Conservation (phyloP, 2,797 vertebrate genomes). For the Cynodonichthys magdalenae region DNA sequence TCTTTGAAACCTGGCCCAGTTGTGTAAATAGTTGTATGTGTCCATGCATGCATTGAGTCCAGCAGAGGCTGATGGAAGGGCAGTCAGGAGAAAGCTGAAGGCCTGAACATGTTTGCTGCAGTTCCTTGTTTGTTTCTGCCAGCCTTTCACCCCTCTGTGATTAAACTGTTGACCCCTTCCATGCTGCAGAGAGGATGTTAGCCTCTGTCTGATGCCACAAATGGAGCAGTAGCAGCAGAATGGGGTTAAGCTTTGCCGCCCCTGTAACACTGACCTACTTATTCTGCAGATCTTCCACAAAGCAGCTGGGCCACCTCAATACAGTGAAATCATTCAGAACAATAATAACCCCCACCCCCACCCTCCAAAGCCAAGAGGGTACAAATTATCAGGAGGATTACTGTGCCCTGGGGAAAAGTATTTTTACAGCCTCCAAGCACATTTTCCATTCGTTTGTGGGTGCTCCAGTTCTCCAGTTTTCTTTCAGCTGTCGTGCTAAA, state of each 20-base stretch:
- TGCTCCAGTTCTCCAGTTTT: neutral
- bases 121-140: conserved; percentile 22
- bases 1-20: neutral
- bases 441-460: neutral
- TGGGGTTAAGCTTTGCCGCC: conserved; percentile 65
- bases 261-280: conserved; percentile 83
- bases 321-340: conserved; percentile 70
- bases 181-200: conserved; percentile 21
- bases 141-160: conserved; percentile 8
- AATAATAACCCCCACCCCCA: conserved; percentile 64
- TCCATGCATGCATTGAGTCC: conserved; percentile 17
- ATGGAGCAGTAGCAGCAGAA: conserved; percentile 38
- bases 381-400: conserved; percentile 49
- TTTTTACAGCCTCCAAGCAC: conserved; percentile 6
- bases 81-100: neutral
- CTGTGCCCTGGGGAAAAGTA: conserved; percentile 17
- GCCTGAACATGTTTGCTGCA: conserved; percentile 6
- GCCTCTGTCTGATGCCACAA: conserved; percentile 21
- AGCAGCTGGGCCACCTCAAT: conserved; percentile 33
- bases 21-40: conserved; percentile 8
- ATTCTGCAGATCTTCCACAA: conserved; percentile 60
- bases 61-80: conserved; percentile 4
- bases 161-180: conserved; percentile 6
- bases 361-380: conserved; percentile 20
- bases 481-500: neutral